A percentile compares a stretch with the other conserved stretches of the same genome.
Evolutionary conservation across 2,888 invertebrate species (phyloP).

Genomic region (Hypercompe scribonia): DNA sequence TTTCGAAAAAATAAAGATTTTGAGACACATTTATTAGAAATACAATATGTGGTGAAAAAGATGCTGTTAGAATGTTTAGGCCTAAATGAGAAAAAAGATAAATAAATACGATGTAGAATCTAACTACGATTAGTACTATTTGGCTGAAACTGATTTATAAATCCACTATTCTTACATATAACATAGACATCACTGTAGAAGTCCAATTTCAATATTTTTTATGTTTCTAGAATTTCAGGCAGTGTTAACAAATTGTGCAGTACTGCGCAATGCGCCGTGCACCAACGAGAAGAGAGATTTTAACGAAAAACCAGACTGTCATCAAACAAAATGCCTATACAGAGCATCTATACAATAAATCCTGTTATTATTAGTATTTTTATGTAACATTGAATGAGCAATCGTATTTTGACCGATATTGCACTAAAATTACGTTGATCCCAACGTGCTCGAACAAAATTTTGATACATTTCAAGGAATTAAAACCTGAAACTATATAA

Average conservation of each 20-base stretch:
- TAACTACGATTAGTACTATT: not conserved
- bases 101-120: not conserved
- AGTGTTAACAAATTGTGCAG: conserved; percentile 9
- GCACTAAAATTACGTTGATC: not conserved
- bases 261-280: conserved; percentile 12
- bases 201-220: not conserved
- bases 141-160: not conserved
- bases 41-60: not conserved
- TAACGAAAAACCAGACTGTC: no score
- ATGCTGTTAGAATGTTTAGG: not conserved
- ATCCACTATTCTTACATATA: not conserved
- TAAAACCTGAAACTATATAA: not conserved
- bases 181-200: not conserved
- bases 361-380: not conserved
- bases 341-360: not conserved
- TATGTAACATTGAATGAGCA: not conserved
- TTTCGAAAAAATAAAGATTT: not conserved
- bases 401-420: not conserved
- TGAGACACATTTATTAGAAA: not conserved
- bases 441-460: not conserved
- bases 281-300: not conserved
- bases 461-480: not conserved
- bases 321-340: not conserved
- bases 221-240: not conserved
- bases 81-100: not conserved